These are phyloP conservation scores for Mungos mungo DNA, from an alignment of 2,113 vertebrate species.

Conservation along the genomic window DNA sequence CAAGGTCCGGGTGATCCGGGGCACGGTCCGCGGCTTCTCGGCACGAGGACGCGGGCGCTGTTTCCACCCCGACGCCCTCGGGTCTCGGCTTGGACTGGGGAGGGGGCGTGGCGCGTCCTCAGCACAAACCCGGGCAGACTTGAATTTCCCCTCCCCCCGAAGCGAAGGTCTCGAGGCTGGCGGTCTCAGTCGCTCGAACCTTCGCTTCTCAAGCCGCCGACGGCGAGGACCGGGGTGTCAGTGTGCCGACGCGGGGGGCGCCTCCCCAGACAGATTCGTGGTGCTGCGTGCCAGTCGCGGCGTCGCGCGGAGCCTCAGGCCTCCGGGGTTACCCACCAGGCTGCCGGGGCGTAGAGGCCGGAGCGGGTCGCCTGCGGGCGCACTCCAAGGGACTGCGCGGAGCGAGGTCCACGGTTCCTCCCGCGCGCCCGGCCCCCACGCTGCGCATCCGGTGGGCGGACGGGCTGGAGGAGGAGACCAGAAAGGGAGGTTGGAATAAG, in stretches of 20 bases:
- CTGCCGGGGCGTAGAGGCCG: neutral
- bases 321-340: neutral
- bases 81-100: neutral
- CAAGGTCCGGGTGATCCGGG: neutral
- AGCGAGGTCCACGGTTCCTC: neutral
- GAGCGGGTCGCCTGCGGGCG: neutral
- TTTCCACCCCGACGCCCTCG: neutral
- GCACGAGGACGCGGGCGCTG: neutral
- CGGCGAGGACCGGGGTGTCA: neutral
- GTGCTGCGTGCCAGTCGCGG: neutral
- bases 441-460: neutral
- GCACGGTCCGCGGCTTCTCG: neutral
- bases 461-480: neutral
- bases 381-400: rapidly evolving
- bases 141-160: neutral
- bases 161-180: neutral
- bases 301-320: neutral
- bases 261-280: neutral
- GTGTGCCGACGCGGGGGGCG: neutral
- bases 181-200: neutral
- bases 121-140: neutral
- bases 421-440: neutral
- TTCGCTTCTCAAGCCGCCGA: neutral
- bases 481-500: neutral
- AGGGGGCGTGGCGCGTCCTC: conserved; percentile 56